Percentiles rank a stretch among this genome's conserved stretches.
phyloP scores from a whole-genome alignment of 2,797 vertebrate species.

The Cynodonichthys magdalenae region DNA sequence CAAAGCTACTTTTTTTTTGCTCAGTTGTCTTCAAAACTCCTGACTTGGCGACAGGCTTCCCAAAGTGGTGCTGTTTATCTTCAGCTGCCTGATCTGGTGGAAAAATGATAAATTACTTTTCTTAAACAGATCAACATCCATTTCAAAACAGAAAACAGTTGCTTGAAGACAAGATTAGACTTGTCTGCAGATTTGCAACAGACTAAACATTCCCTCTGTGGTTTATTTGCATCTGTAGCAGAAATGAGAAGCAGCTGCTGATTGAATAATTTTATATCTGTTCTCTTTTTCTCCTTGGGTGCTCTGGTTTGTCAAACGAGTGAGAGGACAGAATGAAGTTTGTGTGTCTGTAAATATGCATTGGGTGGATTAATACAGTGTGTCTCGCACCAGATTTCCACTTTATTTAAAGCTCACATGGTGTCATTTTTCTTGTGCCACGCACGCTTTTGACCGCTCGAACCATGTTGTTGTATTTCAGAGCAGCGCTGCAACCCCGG shows the following conservation, averaged over 20 bases:
- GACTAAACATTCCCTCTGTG: background rate
- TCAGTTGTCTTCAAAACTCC: constrained; percentile 1
- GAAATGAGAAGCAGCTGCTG: background rate
- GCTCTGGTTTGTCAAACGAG: background rate
- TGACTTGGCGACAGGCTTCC: background rate
- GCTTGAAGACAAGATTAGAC: constrained; percentile 8
- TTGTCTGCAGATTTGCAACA: background rate
- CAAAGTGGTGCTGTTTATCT: background rate
- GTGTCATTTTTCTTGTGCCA: constrained; percentile 14
- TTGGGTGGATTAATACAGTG: too few relatives aligned
- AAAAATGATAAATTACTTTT: constrained; percentile 12
- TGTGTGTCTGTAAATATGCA: background rate
- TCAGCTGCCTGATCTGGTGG: background rate
- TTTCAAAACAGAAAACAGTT: constrained; percentile 5
- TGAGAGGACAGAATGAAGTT: constrained; percentile 3
- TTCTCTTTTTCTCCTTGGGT: constrained; percentile 7
- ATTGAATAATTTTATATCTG: background rate
- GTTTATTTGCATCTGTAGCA: background rate
- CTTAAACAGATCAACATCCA: background rate
- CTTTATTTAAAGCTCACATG: background rate
- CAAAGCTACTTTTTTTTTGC: background rate
- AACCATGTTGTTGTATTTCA: constrained; percentile 66
- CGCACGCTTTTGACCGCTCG: constrained; percentile 35
- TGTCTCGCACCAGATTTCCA: too few relatives aligned
- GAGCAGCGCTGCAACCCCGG: constrained; percentile 91